Evolutionary conservation across 2,113 vertebrate genomes (phyloP), one percentile per base, ranked within the genome.

Genomic region (Lepidothrix coronata): DNA sequence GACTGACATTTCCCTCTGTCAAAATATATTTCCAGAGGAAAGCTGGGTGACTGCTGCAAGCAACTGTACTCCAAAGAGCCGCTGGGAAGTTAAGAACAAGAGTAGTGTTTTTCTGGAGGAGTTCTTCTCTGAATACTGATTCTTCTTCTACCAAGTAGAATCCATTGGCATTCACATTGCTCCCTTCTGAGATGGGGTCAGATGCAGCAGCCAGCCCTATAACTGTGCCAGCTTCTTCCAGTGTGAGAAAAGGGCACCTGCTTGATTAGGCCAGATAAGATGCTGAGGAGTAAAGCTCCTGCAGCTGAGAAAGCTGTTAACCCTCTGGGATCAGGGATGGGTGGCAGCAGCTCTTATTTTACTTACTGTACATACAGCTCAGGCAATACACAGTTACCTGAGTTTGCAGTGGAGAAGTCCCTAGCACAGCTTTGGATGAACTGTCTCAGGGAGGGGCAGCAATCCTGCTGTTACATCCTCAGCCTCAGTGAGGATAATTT

Each of bases 101-200:
- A n/a, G 14, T 18, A n/a, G 12, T 65, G 35, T 20, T 27, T 55
- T 88, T 75, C 44, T 76, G 28, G 23, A 66, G 33, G 6, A 0
- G 6, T 49, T 72, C 8, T 83, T 72, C 94, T 28, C 70, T 62
- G 51, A 49, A 70, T 84, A 41, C 31, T 31, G 28, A 30, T 23
- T 52, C 25, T 52, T 28, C 25, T 28, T 85, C 17, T 58, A 23
- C 25, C 46, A 37, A 31, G 20, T 9, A 35, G 63, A 79, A 94
- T 6, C 8, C 0, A 7, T 31, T 39, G 31, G 8, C 5, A 46
- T 68, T 68, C 21, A 8, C 4, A 2, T 3, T 49, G 12, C 13
- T 65, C 9, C 8, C 24, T 39, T 30, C 83, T 51, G 46, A 59
- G 67, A 22, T 8, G 48, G 70, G 59, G 46, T 70, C n/a, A 51